Conservation (phyloP, 2,113 vertebrate species). For the Ctenomys sociabilis region DNA sequence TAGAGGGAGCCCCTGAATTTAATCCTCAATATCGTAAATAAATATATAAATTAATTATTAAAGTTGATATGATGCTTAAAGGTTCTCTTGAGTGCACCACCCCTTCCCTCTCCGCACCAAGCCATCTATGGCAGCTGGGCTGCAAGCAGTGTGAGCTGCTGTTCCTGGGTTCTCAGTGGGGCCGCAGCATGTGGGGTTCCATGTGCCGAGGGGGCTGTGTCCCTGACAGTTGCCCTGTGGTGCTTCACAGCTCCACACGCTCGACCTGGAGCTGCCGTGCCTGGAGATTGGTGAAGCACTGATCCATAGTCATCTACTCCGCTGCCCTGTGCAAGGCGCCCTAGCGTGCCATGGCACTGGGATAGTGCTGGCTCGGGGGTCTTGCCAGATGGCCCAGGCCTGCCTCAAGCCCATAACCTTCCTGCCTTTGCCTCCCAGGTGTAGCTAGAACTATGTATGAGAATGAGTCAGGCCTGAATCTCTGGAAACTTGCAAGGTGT, state of each 20-base stretch:
- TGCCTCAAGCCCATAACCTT: not conserved
- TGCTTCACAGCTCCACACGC: constrained; percentile 96
- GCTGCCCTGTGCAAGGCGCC: constrained; percentile 95
- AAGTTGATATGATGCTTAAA: not conserved
- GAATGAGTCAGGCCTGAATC: constrained; percentile 92
- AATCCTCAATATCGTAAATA: not conserved
- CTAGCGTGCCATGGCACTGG: constrained; percentile 53
- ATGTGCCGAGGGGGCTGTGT: constrained; percentile 93
- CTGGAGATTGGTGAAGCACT: constrained; percentile 95
- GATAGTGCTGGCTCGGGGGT: constrained; percentile 96
- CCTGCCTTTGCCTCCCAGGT: not conserved
- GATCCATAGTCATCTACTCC: constrained; percentile 95
- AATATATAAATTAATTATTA: not conserved
- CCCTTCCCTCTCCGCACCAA: constrained; percentile 36
- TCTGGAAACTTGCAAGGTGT: constrained; percentile 98
- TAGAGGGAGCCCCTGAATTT: not conserved
- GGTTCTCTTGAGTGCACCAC: not conserved
- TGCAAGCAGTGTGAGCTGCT: constrained; percentile 75
- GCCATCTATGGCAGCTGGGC: constrained; percentile 48
- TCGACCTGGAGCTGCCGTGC: constrained; percentile 85
- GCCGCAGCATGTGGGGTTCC: constrained; percentile 93
- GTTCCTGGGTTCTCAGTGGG: constrained; percentile 92
- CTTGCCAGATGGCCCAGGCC: not conserved
- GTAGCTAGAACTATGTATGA: constrained; percentile 85
- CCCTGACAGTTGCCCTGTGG: constrained; percentile 90